phyloP scores from a whole-genome alignment of 2,888 invertebrate genomes.

The Philereme transversata region DNA sequence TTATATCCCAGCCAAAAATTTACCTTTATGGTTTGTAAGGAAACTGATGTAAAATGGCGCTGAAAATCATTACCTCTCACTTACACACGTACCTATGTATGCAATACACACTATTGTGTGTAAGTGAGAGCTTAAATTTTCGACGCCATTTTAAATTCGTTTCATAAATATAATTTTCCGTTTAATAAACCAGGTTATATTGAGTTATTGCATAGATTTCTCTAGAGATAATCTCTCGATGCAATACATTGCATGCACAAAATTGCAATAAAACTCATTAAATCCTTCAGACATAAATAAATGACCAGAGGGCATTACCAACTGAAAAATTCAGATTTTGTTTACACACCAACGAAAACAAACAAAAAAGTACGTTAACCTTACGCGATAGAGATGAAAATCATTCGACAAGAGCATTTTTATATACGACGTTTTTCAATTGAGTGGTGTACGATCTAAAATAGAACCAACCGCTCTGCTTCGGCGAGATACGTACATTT shows the following conservation, averaged over 20 bases:
- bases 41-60: no score
- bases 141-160: no score
- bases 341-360: conserved; percentile 39
- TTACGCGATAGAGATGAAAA: conserved; percentile 55
- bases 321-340: conserved; percentile 43
- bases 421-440: conserved; percentile 67
- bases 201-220: no score
- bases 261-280: conserved; percentile 41
- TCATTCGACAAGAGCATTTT: conserved; percentile 51
- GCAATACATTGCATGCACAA: conserved; percentile 15
- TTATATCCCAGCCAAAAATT: no score
- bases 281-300: conserved; percentile 49
- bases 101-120: no score
- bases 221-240: no score
- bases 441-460: conserved; percentile 61
- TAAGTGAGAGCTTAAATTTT: no score
- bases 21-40: no score
- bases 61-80: no score
- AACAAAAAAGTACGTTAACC: conserved; percentile 47
- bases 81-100: no score
- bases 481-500: conserved; percentile 78
- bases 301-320: conserved; percentile 38
- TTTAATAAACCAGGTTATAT: no score
- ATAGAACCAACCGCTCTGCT: conserved; percentile 71
- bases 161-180: no score